phyloP scores from a whole-genome alignment of 64 coral and sea anemone genomes.

The Cladopsammia gracilis region DNA sequence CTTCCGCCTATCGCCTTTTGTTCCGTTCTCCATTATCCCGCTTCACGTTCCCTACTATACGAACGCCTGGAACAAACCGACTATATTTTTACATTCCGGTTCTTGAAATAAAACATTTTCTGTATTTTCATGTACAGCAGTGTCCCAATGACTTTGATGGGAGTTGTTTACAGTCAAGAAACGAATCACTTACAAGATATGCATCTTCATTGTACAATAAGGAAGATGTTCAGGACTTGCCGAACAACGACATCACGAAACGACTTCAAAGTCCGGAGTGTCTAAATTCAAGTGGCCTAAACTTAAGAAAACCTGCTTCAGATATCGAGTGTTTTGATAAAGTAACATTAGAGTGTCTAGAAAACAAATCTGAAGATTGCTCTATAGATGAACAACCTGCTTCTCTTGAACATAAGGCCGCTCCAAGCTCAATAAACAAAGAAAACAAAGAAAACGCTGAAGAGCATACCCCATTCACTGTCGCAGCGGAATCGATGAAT shows the following conservation, averaged over 20 bases:
- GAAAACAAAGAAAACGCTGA: not conserved
- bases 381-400: not conserved
- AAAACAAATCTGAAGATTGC: not conserved
- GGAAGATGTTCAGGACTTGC: not conserved
- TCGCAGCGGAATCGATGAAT: not conserved
- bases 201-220: not conserved
- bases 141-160: not conserved
- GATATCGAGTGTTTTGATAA: not conserved
- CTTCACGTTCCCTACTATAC: too few species aligned
- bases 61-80: too few species aligned
- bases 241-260: not conserved
- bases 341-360: not conserved
- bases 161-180: not conserved
- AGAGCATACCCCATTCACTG: not conserved
- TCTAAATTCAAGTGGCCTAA: not conserved
- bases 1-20: too few species aligned
- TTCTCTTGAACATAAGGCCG: not conserved
- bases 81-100: too few species aligned
- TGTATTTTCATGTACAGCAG: not conserved
- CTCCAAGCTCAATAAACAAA: not conserved
- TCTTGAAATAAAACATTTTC: not conserved
- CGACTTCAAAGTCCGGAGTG: not conserved
- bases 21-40: too few species aligned
- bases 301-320: not conserved
- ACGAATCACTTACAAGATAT: not conserved